Evolutionary conservation across 2,888 invertebrate genomes (phyloP), one percentile per base, ranked within the genome.

Genomic region (Timema podura): DNA sequence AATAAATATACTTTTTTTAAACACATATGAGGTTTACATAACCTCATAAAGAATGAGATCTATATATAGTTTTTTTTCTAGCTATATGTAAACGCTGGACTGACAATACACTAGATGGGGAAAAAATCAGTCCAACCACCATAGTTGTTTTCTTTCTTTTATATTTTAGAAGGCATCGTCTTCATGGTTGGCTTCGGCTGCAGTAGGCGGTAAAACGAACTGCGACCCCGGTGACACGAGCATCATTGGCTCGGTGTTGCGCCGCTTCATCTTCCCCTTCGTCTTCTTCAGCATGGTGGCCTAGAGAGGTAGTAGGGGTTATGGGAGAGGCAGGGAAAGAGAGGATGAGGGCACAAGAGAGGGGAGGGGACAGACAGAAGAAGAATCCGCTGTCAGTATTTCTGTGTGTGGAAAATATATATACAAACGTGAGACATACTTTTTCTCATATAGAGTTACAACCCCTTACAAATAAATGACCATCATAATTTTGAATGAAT

Each of bases 221-320:
- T 83, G 82, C 76, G 83, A 77, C 48, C 81, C 82, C 15, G 84
- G 84, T 69, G 85, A 83, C 71, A 84, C 82, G 78, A 84, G 80
- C 90, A 91, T 90, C 78, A 88, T 87, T 77, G 92, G 91, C 86
- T 95, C 94, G 77, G 95, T 95, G 86, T 96, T 95, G 81, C 96
- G 91, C 78, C 97, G 88, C 85, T 96, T 96, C 90, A 96, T 96
- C 88, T 98, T 98, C 80, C 89, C 89, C 86, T 93, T 93, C 84
- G 91, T 92, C 89, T 98, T 98, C 91, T 98, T 98, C 87, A 98
- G 89, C 98, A 98, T 98, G 85, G 98, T 98, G 83, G 98, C 98
- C 98, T 98, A 87, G 85, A 85, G 85, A 70, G 68, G 66, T 65
- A 68, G 49, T 75, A 76, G 75, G 77, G 77, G 74, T 73, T 59